phyloP scores from a whole-genome alignment of 2,797 vertebrate genomes.

The Pteronotus mesoamericanus region DNA sequence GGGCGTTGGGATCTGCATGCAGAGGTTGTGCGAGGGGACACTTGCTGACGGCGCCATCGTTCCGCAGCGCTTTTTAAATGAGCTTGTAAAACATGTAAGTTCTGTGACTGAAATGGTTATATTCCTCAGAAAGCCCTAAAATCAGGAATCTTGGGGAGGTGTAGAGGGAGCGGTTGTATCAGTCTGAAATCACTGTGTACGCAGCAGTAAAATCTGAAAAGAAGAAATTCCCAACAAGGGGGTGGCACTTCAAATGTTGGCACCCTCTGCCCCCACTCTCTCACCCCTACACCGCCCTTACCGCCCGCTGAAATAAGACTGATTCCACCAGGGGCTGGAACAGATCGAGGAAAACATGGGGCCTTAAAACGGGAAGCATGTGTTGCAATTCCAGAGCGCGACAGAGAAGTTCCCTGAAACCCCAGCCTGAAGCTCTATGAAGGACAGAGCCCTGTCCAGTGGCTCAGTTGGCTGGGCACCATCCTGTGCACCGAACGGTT shows the following conservation, averaged over 20 bases:
- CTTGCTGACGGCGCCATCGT: neutral
- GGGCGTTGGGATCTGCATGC: neutral
- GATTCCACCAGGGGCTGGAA: neutral
- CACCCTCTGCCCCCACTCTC: neutral
- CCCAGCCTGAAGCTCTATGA: neutral
- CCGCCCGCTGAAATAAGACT: neutral
- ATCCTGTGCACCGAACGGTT: no score
- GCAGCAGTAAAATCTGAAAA: neutral
- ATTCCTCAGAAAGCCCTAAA: neutral
- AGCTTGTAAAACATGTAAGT: neutral
- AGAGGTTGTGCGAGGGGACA: neutral
- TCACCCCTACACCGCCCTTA: no score
- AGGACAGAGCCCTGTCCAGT: no score
- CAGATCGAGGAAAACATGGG: neutral
- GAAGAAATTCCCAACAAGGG: neutral
- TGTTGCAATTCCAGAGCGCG: rapidly evolving
- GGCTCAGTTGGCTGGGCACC: no score
- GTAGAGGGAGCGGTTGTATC: neutral
- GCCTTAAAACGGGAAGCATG: rapidly evolving
- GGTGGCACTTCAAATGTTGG: neutral
- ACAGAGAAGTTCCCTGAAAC: neutral
- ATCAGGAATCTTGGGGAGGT: neutral
- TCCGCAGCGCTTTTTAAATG: neutral
- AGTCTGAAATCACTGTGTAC: neutral
- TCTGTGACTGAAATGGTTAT: neutral